A percentile compares a stretch with the other conserved stretches of the same genome.
phyloP scores from a whole-genome alignment of 2,888 invertebrate species.

The Clanis bilineata region DNA sequence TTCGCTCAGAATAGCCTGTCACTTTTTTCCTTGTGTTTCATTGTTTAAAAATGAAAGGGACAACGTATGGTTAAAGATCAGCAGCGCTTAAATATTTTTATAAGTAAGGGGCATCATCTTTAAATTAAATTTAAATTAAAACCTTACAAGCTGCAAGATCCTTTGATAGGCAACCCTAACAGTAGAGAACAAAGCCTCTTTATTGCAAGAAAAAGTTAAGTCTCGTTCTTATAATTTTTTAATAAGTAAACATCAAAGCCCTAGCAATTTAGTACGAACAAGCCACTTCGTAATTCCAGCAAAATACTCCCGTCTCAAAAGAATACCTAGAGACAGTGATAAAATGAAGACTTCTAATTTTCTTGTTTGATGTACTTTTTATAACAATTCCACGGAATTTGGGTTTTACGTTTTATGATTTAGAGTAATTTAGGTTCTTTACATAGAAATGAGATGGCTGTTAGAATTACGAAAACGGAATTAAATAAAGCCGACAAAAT shows the following conservation, averaged over 20 bases:
- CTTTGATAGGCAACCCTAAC: neutral
- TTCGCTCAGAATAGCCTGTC: no score
- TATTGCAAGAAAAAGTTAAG: slow-evolving; percentile 9
- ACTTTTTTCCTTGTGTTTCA: no score
- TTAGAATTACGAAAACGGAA: neutral
- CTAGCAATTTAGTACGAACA: slow-evolving; percentile 7
- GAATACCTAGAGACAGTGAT: neutral
- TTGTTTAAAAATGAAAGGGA: no score
- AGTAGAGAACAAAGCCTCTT: neutral
- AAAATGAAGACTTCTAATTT: neutral
- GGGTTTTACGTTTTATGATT: neutral
- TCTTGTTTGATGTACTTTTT: neutral
- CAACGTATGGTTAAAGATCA: no score
- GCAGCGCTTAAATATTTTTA: no score
- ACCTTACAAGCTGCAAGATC: neutral
- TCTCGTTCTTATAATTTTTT: slow-evolving; percentile 8
- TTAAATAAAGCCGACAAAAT: no score
- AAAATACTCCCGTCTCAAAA: neutral
- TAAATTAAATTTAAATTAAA: neutral
- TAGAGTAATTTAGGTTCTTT: neutral
- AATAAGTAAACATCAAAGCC: slow-evolving; percentile 14
- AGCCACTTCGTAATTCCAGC: neutral
- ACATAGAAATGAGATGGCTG: neutral
- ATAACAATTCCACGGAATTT: neutral
- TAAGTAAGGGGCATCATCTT: no score